Base-by-base conservation (phyloP, 2,113 vertebrate species). In the Lepisosteus osseus region DNA sequence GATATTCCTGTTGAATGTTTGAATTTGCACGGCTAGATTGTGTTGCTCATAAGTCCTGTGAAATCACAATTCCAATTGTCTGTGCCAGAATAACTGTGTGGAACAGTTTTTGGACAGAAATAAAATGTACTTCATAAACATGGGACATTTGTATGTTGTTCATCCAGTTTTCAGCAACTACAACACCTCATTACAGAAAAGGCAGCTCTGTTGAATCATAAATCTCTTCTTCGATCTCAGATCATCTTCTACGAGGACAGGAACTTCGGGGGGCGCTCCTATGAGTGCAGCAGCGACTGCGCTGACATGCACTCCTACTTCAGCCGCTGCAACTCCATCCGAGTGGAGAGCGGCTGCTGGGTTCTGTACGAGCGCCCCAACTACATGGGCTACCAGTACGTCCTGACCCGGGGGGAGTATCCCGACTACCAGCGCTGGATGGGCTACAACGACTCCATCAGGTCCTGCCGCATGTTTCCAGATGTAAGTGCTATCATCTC, bases 301-400 rank as follows among this genome's bases (percentile, higher is more conserved):
- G 8, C 86, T 2, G 89, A 91, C 81, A 83, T 90, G 65, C 8
- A 87, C 76, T 85, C 89, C 74, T 84, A 85, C 87, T 79, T 91
- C 83, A 86, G 81, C 84, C 84, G 84, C 57, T 86, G 85, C 43
- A 85, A 89, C 7, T 91, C 90, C 79, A 84, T 84, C 85, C 83
- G 85, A 77, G 88, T 91, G 80, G 89, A 91, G 75, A 89, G 72
- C 0, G 88, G 90, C 77, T 90, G 89, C 80, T 91, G 90, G 88
- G 73, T 80, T 29, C 41, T 75, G 72, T 78, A 80, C 40, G 76
- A 80, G 59, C 72, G 40, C 14, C 54, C 76, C 59, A 77, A 80
- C 44, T 80, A 80, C 57, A 75, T 70, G 69, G 78, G 78, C 12
- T 74, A 80, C 66, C 76, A 80, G 56, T 77, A 80, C 45, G 69